Percentiles rank a stretch among this genome's conserved stretches.
phyloP scores from a whole-genome alignment of 2,797 vertebrate species.

The Glossophaga mutica region DNA sequence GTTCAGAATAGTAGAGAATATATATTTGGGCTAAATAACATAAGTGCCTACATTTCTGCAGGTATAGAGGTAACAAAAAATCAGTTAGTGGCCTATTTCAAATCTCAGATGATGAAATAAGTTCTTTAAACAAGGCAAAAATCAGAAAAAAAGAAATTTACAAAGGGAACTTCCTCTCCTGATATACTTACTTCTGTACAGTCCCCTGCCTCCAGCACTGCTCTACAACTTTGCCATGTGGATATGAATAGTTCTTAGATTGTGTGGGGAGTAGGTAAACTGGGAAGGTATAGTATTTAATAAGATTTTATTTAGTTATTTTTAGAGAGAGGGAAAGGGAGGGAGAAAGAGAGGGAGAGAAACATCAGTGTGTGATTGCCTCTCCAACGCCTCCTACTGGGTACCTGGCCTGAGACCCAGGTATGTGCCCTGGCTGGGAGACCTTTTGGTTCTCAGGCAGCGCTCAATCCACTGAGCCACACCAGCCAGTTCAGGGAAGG shows the following conservation, averaged over 20 bases:
- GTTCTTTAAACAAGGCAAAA: background rate
- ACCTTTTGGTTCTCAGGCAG: no score
- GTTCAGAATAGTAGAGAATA: background rate
- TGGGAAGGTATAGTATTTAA: background rate
- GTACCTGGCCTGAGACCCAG: no score
- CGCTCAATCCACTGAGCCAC: no score
- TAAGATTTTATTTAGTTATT: no score
- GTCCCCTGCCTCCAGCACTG: fast-evolving
- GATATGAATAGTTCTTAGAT: background rate
- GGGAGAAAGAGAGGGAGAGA: no score
- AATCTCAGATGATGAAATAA: background rate
- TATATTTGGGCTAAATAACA: background rate
- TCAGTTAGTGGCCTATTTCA: background rate
- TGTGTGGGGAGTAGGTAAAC: background rate
- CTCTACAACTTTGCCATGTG: background rate
- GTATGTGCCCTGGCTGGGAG: no score
- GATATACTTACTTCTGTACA: background rate
- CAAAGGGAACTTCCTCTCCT: fast-evolving
- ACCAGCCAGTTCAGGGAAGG: background rate
- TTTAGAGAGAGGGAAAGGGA: no score
- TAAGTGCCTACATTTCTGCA: background rate
- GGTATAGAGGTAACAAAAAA: background rate
- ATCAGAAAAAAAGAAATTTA: background rate
- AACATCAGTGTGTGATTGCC: no score
- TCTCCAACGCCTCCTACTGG: no score